Evolutionary conservation across 2,113 vertebrate genomes (phyloP).

Genomic region (Festucalex cinctus): DNA sequence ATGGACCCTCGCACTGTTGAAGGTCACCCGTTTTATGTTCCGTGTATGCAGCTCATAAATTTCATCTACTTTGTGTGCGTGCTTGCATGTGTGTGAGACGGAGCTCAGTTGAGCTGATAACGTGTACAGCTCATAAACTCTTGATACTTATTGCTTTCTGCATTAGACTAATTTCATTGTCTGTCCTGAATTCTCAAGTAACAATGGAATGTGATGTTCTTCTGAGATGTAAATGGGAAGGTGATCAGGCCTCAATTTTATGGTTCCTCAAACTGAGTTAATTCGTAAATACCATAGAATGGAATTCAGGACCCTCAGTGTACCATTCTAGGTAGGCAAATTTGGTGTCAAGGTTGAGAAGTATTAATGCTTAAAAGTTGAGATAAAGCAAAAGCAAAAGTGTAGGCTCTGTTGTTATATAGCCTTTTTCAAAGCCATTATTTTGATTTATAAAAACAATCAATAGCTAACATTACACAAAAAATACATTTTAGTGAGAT

Average conservation of each 20-base stretch:
- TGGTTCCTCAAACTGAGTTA: conserved; percentile 12
- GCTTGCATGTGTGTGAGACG: conserved; percentile 1
- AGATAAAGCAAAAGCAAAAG: too few relatives aligned
- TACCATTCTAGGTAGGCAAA: too few relatives aligned
- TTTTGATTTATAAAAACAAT: too few relatives aligned
- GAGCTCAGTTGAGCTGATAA: conserved; percentile 12
- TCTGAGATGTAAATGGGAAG: conserved; percentile 33
- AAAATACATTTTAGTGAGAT: too few relatives aligned
- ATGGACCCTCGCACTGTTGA: conserved; percentile 59
- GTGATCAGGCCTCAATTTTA: conserved; percentile 10
- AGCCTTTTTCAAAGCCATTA: too few relatives aligned
- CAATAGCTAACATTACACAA: too few relatives aligned
- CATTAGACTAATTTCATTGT: conserved; percentile 69
- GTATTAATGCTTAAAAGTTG: too few relatives aligned
- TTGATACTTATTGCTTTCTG: conserved; percentile 65
- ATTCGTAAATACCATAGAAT: conserved; percentile 21
- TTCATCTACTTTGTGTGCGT: conserved; percentile 63
- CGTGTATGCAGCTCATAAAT: conserved; percentile 72
- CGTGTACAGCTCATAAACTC: conserved; percentile 64
- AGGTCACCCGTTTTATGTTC: conserved; percentile 73
- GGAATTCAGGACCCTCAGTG: background rate
- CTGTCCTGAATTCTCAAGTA: conserved; percentile 44
- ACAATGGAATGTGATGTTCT: conserved; percentile 40
- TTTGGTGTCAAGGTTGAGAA: background rate
- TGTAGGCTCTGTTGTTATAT: too few relatives aligned